Base-by-base conservation (phyloP, 2,797 vertebrate species). In the Pangasius larnaudii region DNA sequence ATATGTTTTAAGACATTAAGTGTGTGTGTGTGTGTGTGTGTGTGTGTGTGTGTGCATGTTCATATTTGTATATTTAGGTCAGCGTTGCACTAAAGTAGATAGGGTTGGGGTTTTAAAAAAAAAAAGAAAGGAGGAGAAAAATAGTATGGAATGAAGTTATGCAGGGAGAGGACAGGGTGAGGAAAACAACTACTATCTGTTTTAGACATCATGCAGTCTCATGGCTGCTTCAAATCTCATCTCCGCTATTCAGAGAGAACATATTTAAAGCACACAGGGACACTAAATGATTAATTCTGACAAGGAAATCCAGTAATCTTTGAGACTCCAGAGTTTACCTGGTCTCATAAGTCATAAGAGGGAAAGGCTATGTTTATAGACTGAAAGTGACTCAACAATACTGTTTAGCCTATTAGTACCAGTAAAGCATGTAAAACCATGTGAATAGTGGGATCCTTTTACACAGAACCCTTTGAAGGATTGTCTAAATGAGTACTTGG, bases 121-220 rank as follows among this genome's bases (percentile, higher is more conserved):
- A 39, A 59, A 10, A 24, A 39, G 33, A 24, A 59, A 59, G 49
- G 16, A 27, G n/a, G 33, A 39, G 9, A 24, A 22, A 59, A 39
- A 39, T 2, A 16, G 56, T 59, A 24, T 80, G 33, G 56, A 80
- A 80, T 80, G 33, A 78, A 78, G 49, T 33, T 56, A 78, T 78
- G 49, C 8, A 2, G 49, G 56, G 33, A 59, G 33, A 27, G 5
- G 56, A 81, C 56, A 27, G 33, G 33, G 53, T 59, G 59, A 42
- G 46, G 33, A 85, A 79, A 88, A 85, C 72, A 69, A 85, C 81
- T 74, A 10, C 63, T 81, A 87, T 79, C 59, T 88, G 72, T 77
- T 84, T 84, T 67, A 84, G 49, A 69, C 51, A 77, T 84, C 61
- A 81, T 42, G 13, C 56, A 81, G 56, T 59, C 56, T 59, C 22